phyloP scores from a whole-genome alignment of 2,113 vertebrate species.

The Furnarius figulus region DNA sequence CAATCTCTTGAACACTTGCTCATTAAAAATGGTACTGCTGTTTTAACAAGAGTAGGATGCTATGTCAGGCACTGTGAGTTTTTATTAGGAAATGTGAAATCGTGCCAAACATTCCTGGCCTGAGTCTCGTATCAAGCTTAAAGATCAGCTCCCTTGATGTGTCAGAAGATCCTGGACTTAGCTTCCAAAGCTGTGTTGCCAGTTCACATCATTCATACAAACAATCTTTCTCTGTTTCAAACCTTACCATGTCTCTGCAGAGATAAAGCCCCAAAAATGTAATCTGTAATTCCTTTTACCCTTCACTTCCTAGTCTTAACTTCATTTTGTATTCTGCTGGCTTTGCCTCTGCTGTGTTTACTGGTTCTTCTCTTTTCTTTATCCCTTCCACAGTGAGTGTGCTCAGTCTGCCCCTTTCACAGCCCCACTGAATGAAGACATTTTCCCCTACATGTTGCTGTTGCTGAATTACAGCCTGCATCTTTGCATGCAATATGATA shows the following conservation, averaged over 20 bases:
- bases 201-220: neutral
- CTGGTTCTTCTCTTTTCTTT: neutral
- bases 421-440: neutral
- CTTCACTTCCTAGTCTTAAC: neutral
- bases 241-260: neutral
- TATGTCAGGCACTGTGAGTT: neutral
- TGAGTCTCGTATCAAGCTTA: neutral
- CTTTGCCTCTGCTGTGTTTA: neutral
- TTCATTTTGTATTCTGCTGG: neutral
- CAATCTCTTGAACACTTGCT: neutral
- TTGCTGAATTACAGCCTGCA: neutral
- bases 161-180: neutral
- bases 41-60: constrained; percentile 37
- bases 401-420: neutral
- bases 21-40: constrained; percentile 38
- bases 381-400: neutral
- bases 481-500: neutral
- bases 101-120: neutral
- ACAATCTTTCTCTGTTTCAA: neutral
- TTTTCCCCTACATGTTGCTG: neutral
- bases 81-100: neutral
- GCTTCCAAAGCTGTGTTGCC: neutral
- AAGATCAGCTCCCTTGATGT: neutral
- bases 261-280: neutral
- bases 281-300: neutral